phyloP scores from a whole-genome alignment of 53 echinoderm and acorn worm species.

The Echinometra lucunter region DNA sequence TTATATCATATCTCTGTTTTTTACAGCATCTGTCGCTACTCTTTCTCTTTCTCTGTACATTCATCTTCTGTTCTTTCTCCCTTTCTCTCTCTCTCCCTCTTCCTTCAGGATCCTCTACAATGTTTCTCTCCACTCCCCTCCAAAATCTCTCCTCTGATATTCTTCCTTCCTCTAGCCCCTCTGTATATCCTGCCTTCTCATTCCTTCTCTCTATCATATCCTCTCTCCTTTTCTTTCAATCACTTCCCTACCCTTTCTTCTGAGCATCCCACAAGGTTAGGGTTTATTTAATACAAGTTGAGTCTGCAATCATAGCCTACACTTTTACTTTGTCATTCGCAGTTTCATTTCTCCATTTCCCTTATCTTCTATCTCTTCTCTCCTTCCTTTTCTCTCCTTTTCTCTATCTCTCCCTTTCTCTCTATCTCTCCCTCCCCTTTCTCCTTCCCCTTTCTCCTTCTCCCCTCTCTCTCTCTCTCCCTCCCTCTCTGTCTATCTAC shows the following conservation, averaged over 20 bases:
- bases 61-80: neutral
- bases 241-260: neutral
- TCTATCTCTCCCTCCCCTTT: constrained; percentile 12
- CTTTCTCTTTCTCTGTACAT: neutral
- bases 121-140: neutral
- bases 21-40: too few relatives aligned
- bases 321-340: neutral
- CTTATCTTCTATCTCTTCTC: neutral
- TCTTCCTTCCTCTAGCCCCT: too few relatives aligned
- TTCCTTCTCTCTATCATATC: too few relatives aligned
- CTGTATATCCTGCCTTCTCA: too few relatives aligned
- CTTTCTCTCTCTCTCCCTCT: neutral
- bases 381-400: constrained; percentile 28
- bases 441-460: neutral
- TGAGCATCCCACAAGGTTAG: too few relatives aligned
- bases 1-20: neutral
- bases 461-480: neutral
- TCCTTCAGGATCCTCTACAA: neutral
- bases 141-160: too few relatives aligned
- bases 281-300: neutral
- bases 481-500: neutral
- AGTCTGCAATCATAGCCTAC: neutral
- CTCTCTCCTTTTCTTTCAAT: too few relatives aligned
- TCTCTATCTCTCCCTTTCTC: too few relatives aligned
- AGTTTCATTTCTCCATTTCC: constrained; percentile 29